Conservation (phyloP, 1,140 invertebrate genomes). For the Drosophila burlai region DNA sequence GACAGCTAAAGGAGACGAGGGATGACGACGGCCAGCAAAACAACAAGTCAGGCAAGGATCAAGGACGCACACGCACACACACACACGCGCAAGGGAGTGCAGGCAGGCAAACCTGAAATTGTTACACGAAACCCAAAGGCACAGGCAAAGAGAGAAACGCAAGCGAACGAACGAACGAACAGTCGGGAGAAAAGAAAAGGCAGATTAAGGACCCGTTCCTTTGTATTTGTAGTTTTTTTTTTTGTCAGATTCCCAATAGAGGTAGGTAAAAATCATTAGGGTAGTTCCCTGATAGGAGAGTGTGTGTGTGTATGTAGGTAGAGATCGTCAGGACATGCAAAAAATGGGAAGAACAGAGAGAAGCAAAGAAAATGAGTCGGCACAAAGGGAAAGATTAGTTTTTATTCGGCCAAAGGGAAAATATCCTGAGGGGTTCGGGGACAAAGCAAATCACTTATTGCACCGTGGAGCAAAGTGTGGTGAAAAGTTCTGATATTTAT, state of each 20-base stretch:
- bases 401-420: slow-evolving; percentile 22
- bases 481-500: neutral
- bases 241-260: slow-evolving; percentile 13
- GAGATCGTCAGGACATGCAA: slow-evolving; percentile 52
- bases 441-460: slow-evolving; percentile 17
- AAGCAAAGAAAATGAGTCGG: slow-evolving; percentile 28
- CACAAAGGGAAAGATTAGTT: slow-evolving; percentile 33
- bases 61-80: slow-evolving; percentile 54
- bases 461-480: slow-evolving; percentile 30
- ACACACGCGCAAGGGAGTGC: slow-evolving; percentile 13
- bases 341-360: slow-evolving; percentile 32
- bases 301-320: slow-evolving; percentile 10
- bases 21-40: slow-evolving; percentile 59
- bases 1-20: slow-evolving; percentile 54
- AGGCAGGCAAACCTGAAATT: slow-evolving; percentile 59
- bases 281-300: slow-evolving; percentile 38
- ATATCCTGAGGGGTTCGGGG: slow-evolving; percentile 8
- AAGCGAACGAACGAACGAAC: slow-evolving; percentile 36
- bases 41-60: slow-evolving; percentile 73
- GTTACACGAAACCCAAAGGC: slow-evolving; percentile 54
- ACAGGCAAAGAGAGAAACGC: slow-evolving; percentile 24
- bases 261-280: slow-evolving; percentile 53
- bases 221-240: slow-evolving; percentile 52
- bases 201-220: slow-evolving; percentile 81
- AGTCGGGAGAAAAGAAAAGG: slow-evolving; percentile 54